phyloP scores from a whole-genome alignment of 2,888 invertebrate genomes.

The Atherix ibis region DNA sequence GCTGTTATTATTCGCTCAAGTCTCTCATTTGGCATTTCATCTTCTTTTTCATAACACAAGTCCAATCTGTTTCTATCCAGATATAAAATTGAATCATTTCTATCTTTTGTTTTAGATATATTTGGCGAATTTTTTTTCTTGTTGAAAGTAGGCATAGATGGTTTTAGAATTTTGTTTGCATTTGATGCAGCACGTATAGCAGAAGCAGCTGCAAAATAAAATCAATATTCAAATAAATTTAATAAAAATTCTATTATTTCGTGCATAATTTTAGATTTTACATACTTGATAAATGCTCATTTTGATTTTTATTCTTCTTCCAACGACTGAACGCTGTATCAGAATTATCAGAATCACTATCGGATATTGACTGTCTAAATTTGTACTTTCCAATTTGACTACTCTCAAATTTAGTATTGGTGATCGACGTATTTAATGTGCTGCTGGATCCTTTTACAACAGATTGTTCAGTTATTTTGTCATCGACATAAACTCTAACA shows the following conservation, averaged over 20 bases:
- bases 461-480: constrained; percentile 2
- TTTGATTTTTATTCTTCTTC: constrained; percentile 18
- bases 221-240: constrained; percentile 4
- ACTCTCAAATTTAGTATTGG: no score
- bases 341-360: constrained; percentile 33
- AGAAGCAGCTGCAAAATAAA: constrained; percentile 32
- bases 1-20: constrained; percentile 29
- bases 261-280: no score
- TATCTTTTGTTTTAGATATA: background rate
- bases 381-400: no score
- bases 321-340: constrained; percentile 24
- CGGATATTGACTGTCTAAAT: no score
- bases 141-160: constrained; percentile 1
- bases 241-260: no score
- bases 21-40: constrained; percentile 26
- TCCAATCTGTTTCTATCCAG: constrained; percentile 29
- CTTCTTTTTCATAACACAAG: constrained; percentile 36
- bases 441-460: no score
- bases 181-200: constrained; percentile 34
- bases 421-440: no score
- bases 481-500: constrained; percentile 45
- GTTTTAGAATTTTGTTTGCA: constrained; percentile 2
- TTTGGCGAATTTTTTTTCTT: background rate
- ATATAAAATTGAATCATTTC: constrained; percentile 7
- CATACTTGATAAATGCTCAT: constrained; percentile 2